Base-by-base conservation (phyloP, 2,888 invertebrate genomes). In the Platycnemis pennipes region DNA sequence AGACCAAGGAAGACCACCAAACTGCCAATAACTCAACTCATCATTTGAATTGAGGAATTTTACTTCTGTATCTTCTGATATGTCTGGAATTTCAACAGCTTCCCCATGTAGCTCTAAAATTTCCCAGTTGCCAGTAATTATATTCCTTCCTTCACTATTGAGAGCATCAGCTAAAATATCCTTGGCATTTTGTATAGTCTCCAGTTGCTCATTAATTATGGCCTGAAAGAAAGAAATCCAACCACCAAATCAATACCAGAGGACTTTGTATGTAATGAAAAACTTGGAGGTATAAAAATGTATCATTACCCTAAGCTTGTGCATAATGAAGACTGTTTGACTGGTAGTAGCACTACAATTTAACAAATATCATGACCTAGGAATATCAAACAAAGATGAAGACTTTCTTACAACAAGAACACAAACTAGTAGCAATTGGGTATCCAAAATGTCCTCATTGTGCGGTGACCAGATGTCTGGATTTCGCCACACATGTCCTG, bases 71-170 rank as follows among this genome's bases (percentile, higher is more conserved):
- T 22, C 44, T n/a, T 44, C n/a, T 8, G n/a, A 44, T 4, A 45
- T 26, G 11, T 69, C n/a, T 3, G 91, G n/a, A 63, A 91, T n/a
- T 26, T 44, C 37, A 13, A 91, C 44, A n/a, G 13, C n/a, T 8
- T 26, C 7, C 26, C 44, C 26, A n/a, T 91, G 44, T 26, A 91
- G 63, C 44, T 44, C 22, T n/a, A n/a, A 13, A 91, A 91, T 44
- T 11, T 44, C 26, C 91, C 91, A 91, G 2, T 56, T 37, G 4
- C 91, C 91, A 91, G 44, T 91, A 26, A 91, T 45, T 44, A 45
- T n/a, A 11, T 56, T 91, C 1, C 8, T 63, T 44, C 26, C 91
- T 44, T 69, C 19, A 44, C 7, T 19, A 22, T 63, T 63, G 45
- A 91, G 42, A n/a, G 42, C 44, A 37, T 91, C 63, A 2, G 56